A percentile compares a stretch with the other conserved stretches of the same genome.
phyloP scores from a whole-genome alignment of 2,888 invertebrate genomes.

The Troides aeacus region DNA sequence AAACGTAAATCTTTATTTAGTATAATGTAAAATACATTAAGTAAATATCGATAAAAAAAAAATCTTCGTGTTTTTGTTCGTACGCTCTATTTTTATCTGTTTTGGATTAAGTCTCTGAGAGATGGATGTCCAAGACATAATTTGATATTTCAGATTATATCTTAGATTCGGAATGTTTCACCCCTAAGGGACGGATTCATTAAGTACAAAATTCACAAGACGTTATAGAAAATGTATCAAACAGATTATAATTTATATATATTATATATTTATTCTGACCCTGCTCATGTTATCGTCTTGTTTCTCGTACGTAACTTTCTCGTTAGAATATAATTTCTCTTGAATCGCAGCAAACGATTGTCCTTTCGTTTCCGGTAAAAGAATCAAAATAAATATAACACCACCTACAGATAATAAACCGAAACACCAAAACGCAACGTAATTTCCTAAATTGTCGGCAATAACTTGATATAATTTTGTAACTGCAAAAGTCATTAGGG shows the following conservation, averaged over 20 bases:
- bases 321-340: constrained; percentile 62
- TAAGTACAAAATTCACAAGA: constrained; percentile 36
- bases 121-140: too few species aligned
- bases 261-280: constrained; percentile 57
- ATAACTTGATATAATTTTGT: constrained; percentile 80
- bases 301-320: constrained; percentile 63
- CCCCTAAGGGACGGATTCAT: constrained; percentile 35
- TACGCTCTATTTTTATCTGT: background rate
- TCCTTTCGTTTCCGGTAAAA: constrained; percentile 82
- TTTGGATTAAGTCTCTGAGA: background rate
- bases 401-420: constrained; percentile 72
- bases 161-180: constrained; percentile 34
- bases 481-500: constrained; percentile 79
- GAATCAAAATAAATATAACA: constrained; percentile 72
- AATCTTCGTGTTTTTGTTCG: background rate
- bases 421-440: constrained; percentile 80
- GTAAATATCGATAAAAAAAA: background rate
- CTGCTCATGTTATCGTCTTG: constrained; percentile 56
- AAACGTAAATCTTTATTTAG: too few species aligned
- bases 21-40: background rate
- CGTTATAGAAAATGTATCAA: constrained; percentile 3
- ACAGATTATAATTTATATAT: background rate
- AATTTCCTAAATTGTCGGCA: constrained; percentile 71
- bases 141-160: background rate
- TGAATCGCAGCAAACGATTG: constrained; percentile 81